Percentiles rank a stretch among this genome's conserved stretches.
These are phyloP conservation scores for Lasioglossum vierecki DNA, from an alignment of 2,888 invertebrate genomes.

Conservation along the genomic window DNA sequence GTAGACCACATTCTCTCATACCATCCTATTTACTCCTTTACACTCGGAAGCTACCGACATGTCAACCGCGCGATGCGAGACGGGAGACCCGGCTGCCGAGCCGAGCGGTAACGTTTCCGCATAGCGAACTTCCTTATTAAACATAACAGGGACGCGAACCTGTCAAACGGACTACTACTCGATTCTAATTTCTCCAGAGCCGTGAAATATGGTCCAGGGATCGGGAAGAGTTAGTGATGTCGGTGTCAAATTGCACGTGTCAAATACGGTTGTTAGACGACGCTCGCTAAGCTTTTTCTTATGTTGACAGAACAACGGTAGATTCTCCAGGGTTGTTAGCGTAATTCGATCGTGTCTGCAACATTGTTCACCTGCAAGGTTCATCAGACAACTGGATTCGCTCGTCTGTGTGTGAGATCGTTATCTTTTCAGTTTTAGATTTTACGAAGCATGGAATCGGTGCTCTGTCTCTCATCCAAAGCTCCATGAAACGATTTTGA, in stretches of 20 bases:
- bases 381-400: not conserved
- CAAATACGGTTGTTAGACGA: not conserved
- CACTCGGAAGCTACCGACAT: not conserved
- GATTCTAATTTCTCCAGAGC: not conserved
- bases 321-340: not conserved
- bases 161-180: not conserved
- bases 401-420: not conserved
- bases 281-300: not conserved
- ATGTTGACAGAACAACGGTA: not conserved
- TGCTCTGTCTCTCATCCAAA: not conserved
- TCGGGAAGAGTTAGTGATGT: not conserved
- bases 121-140: slow-evolving; percentile 3
- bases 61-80: slow-evolving; percentile 5
- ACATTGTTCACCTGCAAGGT: too few species aligned
- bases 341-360: not conserved
- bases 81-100: not conserved
- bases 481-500: not conserved
- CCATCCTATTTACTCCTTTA: slow-evolving; percentile 18
- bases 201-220: not conserved
- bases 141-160: not conserved
- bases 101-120: not conserved
- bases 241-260: not conserved
- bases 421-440: not conserved
- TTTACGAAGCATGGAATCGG: not conserved
- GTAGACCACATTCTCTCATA: slow-evolving; percentile 11